These are phyloP conservation scores for Hyposoter dolosus DNA, from an alignment of 2,888 invertebrate genomes.

Conservation along the genomic window DNA sequence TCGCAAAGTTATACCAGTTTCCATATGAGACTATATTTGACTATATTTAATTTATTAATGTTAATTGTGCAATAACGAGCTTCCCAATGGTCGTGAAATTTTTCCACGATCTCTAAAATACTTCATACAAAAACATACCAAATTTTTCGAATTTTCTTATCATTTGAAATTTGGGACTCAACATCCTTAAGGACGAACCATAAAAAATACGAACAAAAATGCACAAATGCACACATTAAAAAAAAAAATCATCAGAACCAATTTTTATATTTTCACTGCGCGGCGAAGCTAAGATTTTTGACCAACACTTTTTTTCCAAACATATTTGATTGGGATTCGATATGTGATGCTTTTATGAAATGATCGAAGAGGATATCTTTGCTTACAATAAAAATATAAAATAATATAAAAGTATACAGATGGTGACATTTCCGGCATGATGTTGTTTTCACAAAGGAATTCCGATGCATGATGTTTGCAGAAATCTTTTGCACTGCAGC, in stretches of 20 bases:
- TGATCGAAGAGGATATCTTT: neutral
- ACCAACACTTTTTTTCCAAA: neutral
- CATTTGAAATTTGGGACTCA: too few relatives aligned
- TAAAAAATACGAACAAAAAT: neutral
- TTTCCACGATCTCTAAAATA: too few relatives aligned
- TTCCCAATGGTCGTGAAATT: too few relatives aligned
- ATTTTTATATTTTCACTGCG: too few relatives aligned
- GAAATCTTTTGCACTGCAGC: slow-evolving; percentile 6
- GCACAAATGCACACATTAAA: neutral
- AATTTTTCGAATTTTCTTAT: too few relatives aligned
- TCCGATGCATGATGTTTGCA: slow-evolving; percentile 13
- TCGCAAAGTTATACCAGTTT: too few relatives aligned
- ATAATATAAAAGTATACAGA: too few relatives aligned
- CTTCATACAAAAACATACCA: too few relatives aligned
- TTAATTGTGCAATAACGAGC: too few relatives aligned
- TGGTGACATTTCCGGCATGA: neutral
- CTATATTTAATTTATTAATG: too few relatives aligned
- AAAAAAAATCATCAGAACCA: neutral
- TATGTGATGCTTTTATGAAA: neutral
- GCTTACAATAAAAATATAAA: neutral
- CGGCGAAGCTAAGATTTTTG: too few relatives aligned
- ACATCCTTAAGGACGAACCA: neutral
- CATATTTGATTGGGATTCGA: neutral
- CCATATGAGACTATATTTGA: too few relatives aligned
- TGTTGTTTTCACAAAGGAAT: slow-evolving; percentile 9